A percentile compares a stretch with the other conserved stretches of the same genome.
Conservation (phyloP, 2,113 vertebrate species). For the Bufo bufo region DNA sequence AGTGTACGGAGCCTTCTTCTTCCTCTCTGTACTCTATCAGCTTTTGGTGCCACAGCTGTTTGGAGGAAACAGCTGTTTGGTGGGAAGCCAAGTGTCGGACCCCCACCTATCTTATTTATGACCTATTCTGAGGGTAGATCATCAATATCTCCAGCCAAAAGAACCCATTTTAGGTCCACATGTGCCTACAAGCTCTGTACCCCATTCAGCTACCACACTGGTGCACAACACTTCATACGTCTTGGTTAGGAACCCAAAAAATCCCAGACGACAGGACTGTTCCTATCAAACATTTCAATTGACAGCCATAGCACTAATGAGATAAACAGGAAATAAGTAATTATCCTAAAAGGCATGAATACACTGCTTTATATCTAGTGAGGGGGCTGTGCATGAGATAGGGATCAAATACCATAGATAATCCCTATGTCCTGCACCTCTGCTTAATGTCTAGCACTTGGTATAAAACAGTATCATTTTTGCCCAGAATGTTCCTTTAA, state of each 20-base stretch:
- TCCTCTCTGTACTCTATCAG: too few species aligned
- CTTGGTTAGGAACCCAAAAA: background rate
- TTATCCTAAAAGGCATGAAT: background rate
- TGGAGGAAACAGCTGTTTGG: too few species aligned
- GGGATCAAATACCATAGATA: background rate
- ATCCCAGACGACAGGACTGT: background rate
- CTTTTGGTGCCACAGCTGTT: too few species aligned
- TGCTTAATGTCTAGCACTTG: background rate
- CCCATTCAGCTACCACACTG: background rate
- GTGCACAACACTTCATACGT: background rate
- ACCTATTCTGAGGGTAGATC: too few species aligned
- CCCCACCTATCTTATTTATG: too few species aligned
- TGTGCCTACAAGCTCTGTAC: background rate
- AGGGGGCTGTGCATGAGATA: background rate
- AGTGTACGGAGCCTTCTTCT: too few species aligned
- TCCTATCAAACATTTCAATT: background rate
- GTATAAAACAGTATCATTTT: background rate
- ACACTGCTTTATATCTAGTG: background rate
- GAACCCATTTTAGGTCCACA: background rate
- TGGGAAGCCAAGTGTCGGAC: too few species aligned
- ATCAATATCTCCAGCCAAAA: too few species aligned
- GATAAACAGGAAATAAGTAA: background rate
- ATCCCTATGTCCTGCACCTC: background rate
- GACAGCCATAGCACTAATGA: background rate
- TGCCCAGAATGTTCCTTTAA: background rate